These are phyloP conservation scores for Kryptolebias ocellatus DNA, from an alignment of 2,797 vertebrate species.

Conservation along the genomic window DNA sequence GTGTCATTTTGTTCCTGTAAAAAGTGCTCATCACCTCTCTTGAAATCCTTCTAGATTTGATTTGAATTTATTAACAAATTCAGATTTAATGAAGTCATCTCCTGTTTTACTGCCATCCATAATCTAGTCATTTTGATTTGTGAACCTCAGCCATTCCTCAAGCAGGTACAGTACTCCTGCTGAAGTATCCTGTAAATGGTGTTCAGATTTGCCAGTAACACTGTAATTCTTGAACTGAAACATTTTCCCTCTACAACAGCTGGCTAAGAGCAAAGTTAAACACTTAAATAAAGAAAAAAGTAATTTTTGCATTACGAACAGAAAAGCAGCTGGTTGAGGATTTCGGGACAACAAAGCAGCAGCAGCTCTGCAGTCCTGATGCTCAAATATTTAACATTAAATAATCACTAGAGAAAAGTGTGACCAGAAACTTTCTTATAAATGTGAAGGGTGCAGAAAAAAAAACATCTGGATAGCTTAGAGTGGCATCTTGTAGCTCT, in stretches of 20 bases:
- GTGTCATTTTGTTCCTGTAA: background rate
- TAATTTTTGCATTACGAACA: constrained; percentile 1
- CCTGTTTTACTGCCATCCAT: too few species aligned
- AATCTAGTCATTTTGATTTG: too few species aligned
- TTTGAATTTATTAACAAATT: background rate
- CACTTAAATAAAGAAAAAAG: background rate
- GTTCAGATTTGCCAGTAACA: too few species aligned
- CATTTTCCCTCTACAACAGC: too few species aligned
- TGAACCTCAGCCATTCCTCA: background rate
- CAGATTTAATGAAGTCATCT: background rate
- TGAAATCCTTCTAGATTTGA: background rate
- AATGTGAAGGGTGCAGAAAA: background rate
- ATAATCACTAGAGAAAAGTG: background rate
- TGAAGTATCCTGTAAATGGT: too few species aligned
- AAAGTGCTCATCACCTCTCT: background rate
- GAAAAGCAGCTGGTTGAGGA: background rate
- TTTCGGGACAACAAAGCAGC: background rate
- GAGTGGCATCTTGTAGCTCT: background rate
- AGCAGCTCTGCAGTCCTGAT: background rate
- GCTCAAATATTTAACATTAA: constrained; percentile 1
- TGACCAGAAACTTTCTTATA: background rate
- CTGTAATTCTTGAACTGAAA: too few species aligned
- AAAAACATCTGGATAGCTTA: constrained; percentile 1
- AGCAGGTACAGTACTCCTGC: background rate
- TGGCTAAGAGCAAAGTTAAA: background rate